Conservation (phyloP, 2,888 invertebrate genomes). For the Rhogogaster chlorosoma region DNA sequence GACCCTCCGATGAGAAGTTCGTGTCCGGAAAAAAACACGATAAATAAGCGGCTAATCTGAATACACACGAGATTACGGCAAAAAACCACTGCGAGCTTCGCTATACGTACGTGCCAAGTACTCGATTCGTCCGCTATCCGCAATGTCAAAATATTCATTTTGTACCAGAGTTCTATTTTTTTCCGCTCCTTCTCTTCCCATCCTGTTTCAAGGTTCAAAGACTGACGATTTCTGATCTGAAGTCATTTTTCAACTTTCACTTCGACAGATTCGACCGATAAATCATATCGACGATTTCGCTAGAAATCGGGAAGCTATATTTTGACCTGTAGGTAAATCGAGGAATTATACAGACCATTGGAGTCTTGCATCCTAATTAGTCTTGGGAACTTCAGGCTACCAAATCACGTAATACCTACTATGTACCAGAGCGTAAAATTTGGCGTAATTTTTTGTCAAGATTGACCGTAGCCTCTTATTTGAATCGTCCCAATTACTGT, state of each 20-base stretch:
- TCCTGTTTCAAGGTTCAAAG: background rate
- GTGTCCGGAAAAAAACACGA: slow-evolving; percentile 21
- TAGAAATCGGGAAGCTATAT: background rate
- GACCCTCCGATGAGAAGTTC: slow-evolving; percentile 30
- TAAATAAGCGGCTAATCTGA: slow-evolving; percentile 47
- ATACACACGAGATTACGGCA: slow-evolving; percentile 39
- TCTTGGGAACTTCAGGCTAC: background rate
- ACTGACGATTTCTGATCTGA: background rate
- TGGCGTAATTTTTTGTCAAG: background rate
- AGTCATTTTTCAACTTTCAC: background rate
- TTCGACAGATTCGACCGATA: background rate
- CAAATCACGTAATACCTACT: background rate
- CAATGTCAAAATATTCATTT: background rate
- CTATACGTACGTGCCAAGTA: background rate
- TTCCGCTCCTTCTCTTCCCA: background rate
- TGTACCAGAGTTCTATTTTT: background rate
- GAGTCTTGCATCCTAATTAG: background rate
- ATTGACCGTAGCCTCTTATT: background rate
- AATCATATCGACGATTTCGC: background rate
- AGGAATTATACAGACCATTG: background rate
- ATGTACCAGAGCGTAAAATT: background rate
- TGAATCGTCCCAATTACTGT: background rate
- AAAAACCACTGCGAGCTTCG: slow-evolving; percentile 27
- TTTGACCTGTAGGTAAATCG: background rate
- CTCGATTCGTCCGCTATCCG: background rate